These are phyloP conservation scores for Musca vetustissima DNA, from an alignment of 1,140 invertebrate species.

Conservation along the genomic window DNA sequence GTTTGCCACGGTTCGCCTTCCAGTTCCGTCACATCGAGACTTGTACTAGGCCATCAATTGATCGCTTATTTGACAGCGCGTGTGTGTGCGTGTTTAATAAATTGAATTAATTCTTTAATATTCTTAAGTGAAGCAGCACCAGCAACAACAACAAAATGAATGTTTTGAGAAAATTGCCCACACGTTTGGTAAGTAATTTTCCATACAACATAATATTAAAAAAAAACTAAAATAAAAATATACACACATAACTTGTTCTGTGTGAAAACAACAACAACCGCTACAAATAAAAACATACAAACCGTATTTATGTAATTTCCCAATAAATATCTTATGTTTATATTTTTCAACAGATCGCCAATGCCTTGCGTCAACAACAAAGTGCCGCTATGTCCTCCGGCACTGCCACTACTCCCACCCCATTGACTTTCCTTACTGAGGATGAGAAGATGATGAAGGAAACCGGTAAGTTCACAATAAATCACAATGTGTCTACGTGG, in stretches of 20 bases:
- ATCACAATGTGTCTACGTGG: background rate
- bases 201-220: background rate
- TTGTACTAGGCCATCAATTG: too few species aligned
- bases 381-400: conserved; percentile 42
- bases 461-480: conserved; percentile 63
- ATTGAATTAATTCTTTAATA: conserved; percentile 5
- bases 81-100: conserved; percentile 3
- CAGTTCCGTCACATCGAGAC: background rate
- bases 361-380: conserved; percentile 49
- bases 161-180: conserved; percentile 50
- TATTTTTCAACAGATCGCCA: conserved; percentile 41
- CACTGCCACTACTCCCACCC: conserved; percentile 50
- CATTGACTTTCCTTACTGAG: conserved; percentile 70
- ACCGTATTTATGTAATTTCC: background rate
- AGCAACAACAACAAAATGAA: conserved; percentile 41
- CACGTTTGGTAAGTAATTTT: conserved; percentile 46
- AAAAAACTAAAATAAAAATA: too few species aligned
- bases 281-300: conserved; percentile 15
- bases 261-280: too few species aligned
- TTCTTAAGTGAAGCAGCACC: background rate
- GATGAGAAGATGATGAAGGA: conserved; percentile 79
- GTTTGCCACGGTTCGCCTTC: too few species aligned
- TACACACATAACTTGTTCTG: too few species aligned
- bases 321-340: conserved; percentile 11
- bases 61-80: background rate